Evolutionary conservation across 2,888 invertebrate species (phyloP).

Genomic region (Ormyrus pomaceus): DNA sequence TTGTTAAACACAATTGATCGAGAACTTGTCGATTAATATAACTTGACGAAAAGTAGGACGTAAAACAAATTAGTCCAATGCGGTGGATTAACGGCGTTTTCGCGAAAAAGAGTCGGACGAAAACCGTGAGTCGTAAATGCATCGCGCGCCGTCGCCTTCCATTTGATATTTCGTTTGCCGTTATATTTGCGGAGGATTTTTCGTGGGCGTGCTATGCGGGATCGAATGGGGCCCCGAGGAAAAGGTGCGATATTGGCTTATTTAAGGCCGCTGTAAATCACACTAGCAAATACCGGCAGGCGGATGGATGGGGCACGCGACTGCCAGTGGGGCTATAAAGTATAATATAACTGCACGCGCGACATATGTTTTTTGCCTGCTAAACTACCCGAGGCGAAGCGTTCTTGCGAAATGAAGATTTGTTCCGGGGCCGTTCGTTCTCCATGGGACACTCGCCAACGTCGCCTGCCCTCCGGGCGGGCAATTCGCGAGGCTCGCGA

Average conservation of each 20-base stretch:
- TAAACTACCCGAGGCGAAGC: conserved; percentile 41
- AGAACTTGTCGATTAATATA: too few species aligned
- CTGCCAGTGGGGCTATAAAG: conserved; percentile 69
- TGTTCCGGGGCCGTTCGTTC: conserved; percentile 63
- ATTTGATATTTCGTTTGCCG: too few species aligned
- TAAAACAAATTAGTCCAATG: too few species aligned
- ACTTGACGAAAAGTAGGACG: too few species aligned
- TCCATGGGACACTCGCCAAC: conserved; percentile 57
- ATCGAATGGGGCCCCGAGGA: conserved; percentile 26
- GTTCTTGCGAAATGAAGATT: conserved; percentile 70
- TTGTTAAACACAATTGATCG: too few species aligned
- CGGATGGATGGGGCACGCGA: conserved; percentile 61
- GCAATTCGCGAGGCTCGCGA: conserved; percentile 34
- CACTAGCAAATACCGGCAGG: conserved; percentile 69
- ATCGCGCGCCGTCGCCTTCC: too few species aligned
- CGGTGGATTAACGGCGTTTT: too few species aligned
- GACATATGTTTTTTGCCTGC: conserved; percentile 48
- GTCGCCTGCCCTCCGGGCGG: background rate
- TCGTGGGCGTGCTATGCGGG: conserved; percentile 5
- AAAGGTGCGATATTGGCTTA: conserved; percentile 61
- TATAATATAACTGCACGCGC: conserved; percentile 73
- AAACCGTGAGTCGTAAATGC: too few species aligned
- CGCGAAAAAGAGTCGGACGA: too few species aligned
- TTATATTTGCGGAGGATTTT: conserved; percentile 43
- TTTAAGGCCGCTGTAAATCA: conserved; percentile 74